These are phyloP conservation scores for Cheilosia impressa DNA, from an alignment of 2,888 invertebrate genomes.

Conservation along the genomic window DNA sequence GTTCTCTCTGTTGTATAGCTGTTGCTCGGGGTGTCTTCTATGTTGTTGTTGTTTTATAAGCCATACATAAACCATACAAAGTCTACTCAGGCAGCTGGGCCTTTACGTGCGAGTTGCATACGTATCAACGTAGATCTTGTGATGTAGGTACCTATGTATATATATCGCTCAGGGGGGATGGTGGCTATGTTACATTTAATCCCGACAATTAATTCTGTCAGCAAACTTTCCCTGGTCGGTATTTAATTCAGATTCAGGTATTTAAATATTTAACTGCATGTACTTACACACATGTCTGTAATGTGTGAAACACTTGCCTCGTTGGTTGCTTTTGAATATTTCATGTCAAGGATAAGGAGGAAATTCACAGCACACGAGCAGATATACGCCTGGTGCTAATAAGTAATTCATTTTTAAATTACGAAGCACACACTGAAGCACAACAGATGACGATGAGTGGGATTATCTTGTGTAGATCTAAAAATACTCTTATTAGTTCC, in stretches of 20 bases:
- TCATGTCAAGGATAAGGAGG: conserved; percentile 49
- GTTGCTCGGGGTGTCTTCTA: conserved; percentile 31
- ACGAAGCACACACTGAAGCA: conserved; percentile 5
- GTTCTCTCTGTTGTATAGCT: neutral
- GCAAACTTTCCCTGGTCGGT: conserved; percentile 65
- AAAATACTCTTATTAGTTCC: conserved; percentile 18
- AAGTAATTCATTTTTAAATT: conserved; percentile 56
- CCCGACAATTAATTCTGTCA: conserved; percentile 70
- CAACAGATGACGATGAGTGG: conserved; percentile 12
- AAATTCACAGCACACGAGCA: conserved; percentile 31
- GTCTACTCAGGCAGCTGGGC: neutral
- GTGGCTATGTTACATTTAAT: conserved; percentile 41
- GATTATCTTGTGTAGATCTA: conserved; percentile 11
- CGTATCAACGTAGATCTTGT: neutral
- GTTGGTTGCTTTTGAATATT: conserved; percentile 60
- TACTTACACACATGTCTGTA: conserved; percentile 41
- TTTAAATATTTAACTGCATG: conserved; percentile 57
- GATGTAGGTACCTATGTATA: neutral
- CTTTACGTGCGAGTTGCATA: neutral
- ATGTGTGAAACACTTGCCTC: conserved; percentile 57
- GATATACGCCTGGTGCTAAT: conserved; percentile 33
- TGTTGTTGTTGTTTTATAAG: neutral
- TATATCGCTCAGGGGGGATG: neutral
- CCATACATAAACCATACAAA: neutral
- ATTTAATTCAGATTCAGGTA: conserved; percentile 65